phyloP scores from a whole-genome alignment of 2,797 vertebrate genomes.

The Alectoris magna region DNA sequence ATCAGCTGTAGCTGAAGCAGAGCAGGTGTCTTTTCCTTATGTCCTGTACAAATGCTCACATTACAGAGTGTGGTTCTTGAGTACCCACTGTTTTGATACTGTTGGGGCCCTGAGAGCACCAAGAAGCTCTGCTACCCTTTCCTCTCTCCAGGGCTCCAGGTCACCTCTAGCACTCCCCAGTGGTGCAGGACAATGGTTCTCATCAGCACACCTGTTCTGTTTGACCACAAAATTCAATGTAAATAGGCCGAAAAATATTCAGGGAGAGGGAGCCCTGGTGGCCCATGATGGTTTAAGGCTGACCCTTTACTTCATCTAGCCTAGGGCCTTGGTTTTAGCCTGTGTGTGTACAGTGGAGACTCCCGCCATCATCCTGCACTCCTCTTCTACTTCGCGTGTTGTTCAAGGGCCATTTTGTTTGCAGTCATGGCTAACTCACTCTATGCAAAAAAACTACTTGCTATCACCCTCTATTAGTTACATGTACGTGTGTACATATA shows the following conservation, averaged over 20 bases:
- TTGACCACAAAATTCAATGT: background rate
- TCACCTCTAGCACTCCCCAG: accelerated
- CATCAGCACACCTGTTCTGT: background rate
- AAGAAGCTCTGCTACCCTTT: background rate
- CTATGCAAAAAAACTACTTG: background rate
- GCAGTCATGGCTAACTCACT: background rate
- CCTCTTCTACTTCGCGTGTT: accelerated
- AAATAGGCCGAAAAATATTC: accelerated
- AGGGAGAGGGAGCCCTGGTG: background rate
- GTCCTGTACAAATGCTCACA: background rate
- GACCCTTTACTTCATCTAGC: background rate
- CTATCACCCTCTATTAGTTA: background rate
- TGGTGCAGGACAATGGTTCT: background rate
- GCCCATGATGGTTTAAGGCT: background rate
- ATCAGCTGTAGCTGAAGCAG: background rate
- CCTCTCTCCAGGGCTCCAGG: background rate
- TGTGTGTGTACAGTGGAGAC: background rate
- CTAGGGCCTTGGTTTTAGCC: background rate
- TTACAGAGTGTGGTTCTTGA: background rate
- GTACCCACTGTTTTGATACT: background rate
- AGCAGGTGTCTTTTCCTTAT: background rate
- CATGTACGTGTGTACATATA: background rate
- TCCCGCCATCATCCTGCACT: background rate
- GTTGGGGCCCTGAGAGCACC: accelerated
- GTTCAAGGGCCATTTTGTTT: background rate